Evolutionary conservation across 2,888 invertebrate genomes (phyloP).

Genomic region (Gari tellinella): DNA sequence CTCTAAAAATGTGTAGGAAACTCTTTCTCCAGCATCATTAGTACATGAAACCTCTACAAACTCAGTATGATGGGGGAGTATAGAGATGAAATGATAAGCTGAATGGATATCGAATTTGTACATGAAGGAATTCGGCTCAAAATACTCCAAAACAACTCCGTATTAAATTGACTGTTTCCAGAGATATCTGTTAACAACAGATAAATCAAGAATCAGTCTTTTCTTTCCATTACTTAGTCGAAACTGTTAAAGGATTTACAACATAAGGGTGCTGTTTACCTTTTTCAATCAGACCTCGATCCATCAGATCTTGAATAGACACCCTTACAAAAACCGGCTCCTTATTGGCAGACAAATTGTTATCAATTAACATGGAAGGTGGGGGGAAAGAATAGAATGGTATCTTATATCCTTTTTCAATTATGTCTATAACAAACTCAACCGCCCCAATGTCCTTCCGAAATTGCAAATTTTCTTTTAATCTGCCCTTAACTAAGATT

Average conservation of each 20-base stretch:
- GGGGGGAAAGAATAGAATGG: conserved; percentile 26
- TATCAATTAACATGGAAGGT: not conserved
- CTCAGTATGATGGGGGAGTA: not conserved
- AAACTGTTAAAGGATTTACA: conserved; percentile 18
- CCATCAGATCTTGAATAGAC: conserved; percentile 12
- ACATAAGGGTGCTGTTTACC: not conserved
- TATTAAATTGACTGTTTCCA: conserved; percentile 8
- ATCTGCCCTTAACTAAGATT: conserved; percentile 37
- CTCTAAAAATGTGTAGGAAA: too few relatives aligned
- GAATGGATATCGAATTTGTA: conserved; percentile 9
- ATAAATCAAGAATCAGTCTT: conserved; percentile 15
- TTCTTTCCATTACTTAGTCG: conserved; percentile 14
- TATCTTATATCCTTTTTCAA: conserved; percentile 26
- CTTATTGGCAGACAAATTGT: conserved; percentile 14
- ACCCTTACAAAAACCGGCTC: conserved; percentile 8
- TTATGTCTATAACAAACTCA: conserved; percentile 24
- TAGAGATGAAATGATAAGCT: conserved; percentile 19
- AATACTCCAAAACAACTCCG: conserved; percentile 6
- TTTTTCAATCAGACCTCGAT: conserved; percentile 11
- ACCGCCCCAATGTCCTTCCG: conserved; percentile 16
- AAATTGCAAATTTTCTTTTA: conserved; percentile 28
- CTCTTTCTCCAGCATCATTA: too few relatives aligned
- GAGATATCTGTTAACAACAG: conserved; percentile 6
- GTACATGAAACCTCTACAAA: too few relatives aligned
- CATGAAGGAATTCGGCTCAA: conserved; percentile 9